These are phyloP conservation scores for Cataglyphis albicans DNA, from an alignment of 2,888 invertebrate genomes.

Conservation along the genomic window DNA sequence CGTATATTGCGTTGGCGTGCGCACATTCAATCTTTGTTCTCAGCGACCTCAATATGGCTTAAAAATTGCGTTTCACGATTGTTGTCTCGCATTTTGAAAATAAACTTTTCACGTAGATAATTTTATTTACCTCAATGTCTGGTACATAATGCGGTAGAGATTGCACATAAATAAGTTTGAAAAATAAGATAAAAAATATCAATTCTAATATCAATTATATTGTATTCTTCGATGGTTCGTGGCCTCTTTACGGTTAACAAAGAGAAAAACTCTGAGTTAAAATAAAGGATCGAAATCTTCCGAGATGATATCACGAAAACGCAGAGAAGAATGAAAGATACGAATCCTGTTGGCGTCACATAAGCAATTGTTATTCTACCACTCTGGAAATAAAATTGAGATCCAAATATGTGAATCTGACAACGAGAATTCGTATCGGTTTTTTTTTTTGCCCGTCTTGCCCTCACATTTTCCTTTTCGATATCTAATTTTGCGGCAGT, in stretches of 20 bases:
- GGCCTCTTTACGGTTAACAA: not conserved
- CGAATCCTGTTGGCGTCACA: conserved; percentile 37
- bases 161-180: not conserved
- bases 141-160: not conserved
- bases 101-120: conserved; percentile 6
- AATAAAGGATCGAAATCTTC: not conserved
- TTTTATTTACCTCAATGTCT: not conserved
- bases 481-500: conserved; percentile 56
- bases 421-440: conserved; percentile 66
- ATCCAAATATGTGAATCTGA: conserved; percentile 45
- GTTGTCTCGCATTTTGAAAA: not conserved
- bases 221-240: not conserved
- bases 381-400: conserved; percentile 70
- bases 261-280: not conserved
- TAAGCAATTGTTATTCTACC: conserved; percentile 70
- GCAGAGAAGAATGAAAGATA: not conserved
- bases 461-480: not conserved
- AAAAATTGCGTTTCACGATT: conserved; percentile 2
- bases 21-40: conserved; percentile 30
- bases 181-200: not conserved
- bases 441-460: conserved; percentile 35
- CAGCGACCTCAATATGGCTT: not conserved
- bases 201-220: not conserved
- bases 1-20: conserved; percentile 27
- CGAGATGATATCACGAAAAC: not conserved